Percentiles rank a stretch among this genome's conserved stretches.
phyloP scores from a whole-genome alignment of 2,797 vertebrate genomes.

The Cuculus canorus region DNA sequence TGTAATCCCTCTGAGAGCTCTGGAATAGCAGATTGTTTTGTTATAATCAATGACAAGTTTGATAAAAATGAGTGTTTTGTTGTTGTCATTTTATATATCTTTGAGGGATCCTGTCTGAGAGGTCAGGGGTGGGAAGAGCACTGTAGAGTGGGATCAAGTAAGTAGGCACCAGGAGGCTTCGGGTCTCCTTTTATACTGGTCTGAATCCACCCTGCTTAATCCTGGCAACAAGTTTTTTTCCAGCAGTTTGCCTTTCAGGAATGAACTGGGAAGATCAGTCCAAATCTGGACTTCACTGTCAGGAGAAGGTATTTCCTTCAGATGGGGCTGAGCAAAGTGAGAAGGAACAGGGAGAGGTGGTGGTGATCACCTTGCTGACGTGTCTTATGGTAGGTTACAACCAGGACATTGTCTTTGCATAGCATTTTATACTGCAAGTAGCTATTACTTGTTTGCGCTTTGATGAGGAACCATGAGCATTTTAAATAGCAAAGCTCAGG shows the following conservation, averaged over 20 bases:
- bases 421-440: not conserved
- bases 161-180: not conserved
- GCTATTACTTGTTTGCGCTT: not conserved
- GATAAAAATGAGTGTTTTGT: not conserved
- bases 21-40: not conserved
- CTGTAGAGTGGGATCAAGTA: not conserved
- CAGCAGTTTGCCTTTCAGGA: not conserved
- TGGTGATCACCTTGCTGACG: not conserved
- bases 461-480: not conserved
- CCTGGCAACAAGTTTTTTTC: not conserved
- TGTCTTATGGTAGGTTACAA: not conserved
- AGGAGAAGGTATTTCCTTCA: not conserved
- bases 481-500: not conserved
- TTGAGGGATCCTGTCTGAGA: not conserved
- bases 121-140: not conserved
- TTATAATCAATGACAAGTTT: not conserved
- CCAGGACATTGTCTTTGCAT: not conserved
- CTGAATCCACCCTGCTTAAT: not conserved
- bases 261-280: not conserved
- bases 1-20: fast-evolving
- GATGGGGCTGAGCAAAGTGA: not conserved
- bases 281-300: not conserved
- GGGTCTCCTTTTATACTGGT: not conserved
- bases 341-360: not conserved
- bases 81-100: not conserved